Percentiles rank a stretch among this genome's conserved stretches.
phyloP scores from a whole-genome alignment of 2,113 vertebrate species.

The Puffinus mauretanicus region DNA sequence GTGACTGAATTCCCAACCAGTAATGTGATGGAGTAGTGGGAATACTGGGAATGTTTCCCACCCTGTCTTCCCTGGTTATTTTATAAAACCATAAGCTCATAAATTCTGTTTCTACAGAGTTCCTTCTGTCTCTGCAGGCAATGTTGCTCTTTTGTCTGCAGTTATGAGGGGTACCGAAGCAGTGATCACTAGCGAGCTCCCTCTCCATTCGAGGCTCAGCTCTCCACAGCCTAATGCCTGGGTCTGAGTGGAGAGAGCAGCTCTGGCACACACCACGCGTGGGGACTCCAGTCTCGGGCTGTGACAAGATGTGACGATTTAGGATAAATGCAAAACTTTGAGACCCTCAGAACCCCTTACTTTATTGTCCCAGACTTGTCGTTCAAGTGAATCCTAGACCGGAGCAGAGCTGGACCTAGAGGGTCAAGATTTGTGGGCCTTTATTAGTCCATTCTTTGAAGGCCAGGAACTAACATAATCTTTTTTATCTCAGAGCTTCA shows the following conservation, averaged over 20 bases:
- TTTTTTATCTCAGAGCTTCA: not conserved
- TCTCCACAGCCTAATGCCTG: not conserved
- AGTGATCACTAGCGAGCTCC: not conserved
- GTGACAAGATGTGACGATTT: not conserved
- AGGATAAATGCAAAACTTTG: not conserved
- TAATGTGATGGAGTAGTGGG: not conserved
- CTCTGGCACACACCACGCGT: fast-evolving
- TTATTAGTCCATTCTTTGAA: not conserved
- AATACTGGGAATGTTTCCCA: not conserved
- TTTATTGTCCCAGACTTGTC: not conserved
- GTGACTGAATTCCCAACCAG: not conserved
- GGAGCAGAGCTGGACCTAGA: not conserved
- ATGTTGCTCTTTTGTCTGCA: not conserved
- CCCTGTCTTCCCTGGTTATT: not conserved
- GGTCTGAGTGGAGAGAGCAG: not conserved
- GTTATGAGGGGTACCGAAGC: not conserved
- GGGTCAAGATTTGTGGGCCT: not conserved
- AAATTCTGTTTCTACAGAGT: not conserved
- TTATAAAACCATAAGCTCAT: not conserved
- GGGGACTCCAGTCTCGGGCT: not conserved
- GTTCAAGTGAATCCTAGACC: not conserved
- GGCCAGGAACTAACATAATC: not conserved
- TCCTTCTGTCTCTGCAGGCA: not conserved
- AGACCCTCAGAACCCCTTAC: not conserved
- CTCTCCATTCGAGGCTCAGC: not conserved